Base-by-base conservation (phyloP, 2,888 invertebrate species). In the Reticulitermes lucifugus region DNA sequence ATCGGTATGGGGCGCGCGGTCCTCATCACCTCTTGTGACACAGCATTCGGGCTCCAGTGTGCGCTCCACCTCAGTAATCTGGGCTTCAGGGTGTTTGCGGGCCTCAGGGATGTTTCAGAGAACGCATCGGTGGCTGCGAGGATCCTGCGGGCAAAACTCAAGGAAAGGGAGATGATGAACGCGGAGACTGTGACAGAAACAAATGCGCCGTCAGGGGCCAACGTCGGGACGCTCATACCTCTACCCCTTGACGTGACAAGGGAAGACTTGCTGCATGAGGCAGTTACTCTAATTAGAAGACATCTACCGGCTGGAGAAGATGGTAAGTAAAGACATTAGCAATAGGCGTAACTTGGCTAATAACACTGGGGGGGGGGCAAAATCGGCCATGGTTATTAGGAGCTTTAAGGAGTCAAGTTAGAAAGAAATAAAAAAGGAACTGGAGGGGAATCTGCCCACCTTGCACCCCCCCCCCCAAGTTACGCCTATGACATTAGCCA, bases 251-350 rank as follows among this genome's bases (percentile, higher is more conserved):
- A 97, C 89, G 95, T 96, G 29, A 96, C 95, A 0, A 92, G 96
- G 73, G 96, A 96, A 90, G 96, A 96, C 90, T 91, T 96, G 88
- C 90, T 96, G 79, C 96, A 95, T 87, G 96, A 96, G 90, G 96
- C 96, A 12, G 95, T 96, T 22, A 94, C 95, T 88, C 94, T 95
- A 35, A 95, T 96, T 87, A 94, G 96, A 29, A 95, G 96, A 83
- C 96, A 96, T 92, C 91, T 96, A 89, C 96, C 96, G 86, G 96
- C 96, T 82, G 96, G 96, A 71, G 96, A 96, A 92, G 96, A 96
- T 89, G 96, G 96, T 94, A 89, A 91, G 91, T 88, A 18, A 55
- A 55, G 18, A 18, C 14, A 55, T 18, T 55, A 18, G 55, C 14
- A 1, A 55, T 18, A 5, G 35, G 35, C 3, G 35, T 35, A 35